A percentile compares a stretch with the other conserved stretches of the same genome.
Evolutionary conservation across 2,797 vertebrate genomes (phyloP).

Genomic region (Ammospiza maritima): DNA sequence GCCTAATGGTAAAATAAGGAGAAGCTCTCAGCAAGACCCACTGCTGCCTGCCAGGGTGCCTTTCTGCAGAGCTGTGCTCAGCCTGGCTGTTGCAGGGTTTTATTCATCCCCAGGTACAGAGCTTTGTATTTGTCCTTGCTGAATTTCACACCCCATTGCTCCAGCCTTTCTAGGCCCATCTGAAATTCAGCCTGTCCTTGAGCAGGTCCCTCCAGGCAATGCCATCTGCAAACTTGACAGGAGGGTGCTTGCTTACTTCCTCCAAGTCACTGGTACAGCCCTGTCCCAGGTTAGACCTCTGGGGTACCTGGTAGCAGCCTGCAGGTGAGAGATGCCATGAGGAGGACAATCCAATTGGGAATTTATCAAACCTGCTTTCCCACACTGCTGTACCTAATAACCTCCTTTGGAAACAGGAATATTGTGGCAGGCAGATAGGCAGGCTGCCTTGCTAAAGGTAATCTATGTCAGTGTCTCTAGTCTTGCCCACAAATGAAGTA

Average conservation of each 20-base stretch:
- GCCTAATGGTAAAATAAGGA: not conserved
- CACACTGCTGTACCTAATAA: not conserved
- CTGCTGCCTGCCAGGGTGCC: not conserved
- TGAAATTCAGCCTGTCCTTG: not conserved
- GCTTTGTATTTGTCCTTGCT: not conserved
- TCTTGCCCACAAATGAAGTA: not conserved
- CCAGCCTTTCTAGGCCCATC: not conserved
- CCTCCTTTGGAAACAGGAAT: not conserved
- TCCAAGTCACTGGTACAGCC: not conserved
- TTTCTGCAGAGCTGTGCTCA: not conserved
- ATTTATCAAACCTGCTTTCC: not conserved
- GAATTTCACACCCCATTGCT: not conserved
- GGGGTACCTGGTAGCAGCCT: not conserved
- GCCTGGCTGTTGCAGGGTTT: not conserved
- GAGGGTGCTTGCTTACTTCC: not conserved
- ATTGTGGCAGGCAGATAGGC: not conserved
- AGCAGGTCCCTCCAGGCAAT: accelerated
- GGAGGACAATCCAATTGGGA: not conserved
- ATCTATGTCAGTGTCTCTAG: not conserved
- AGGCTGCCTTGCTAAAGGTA: not conserved
- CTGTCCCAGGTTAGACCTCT: not conserved
- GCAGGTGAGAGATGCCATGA: not conserved
- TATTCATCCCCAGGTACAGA: not conserved
- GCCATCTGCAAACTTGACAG: not conserved
- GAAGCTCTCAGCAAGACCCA: not conserved